Conservation (phyloP, 2,888 invertebrate species). For the Dugesia japonica region DNA sequence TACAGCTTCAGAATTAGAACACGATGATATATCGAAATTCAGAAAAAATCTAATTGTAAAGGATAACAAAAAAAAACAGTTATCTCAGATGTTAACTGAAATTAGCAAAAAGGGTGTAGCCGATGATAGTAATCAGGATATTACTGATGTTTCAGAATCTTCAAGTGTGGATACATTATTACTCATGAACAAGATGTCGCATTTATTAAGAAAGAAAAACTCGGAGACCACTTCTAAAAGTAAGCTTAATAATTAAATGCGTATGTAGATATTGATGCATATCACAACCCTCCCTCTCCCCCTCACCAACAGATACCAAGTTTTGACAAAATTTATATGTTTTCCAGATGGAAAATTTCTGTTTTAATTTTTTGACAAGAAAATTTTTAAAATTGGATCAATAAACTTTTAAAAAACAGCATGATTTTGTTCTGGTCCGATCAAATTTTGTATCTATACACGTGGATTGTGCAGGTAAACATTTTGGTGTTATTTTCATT, state of each 20-base stretch:
- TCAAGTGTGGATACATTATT: neutral
- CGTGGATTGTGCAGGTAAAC: no score
- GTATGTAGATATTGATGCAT: neutral
- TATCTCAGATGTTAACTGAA: neutral
- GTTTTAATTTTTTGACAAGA: neutral
- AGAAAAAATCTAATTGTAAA: neutral
- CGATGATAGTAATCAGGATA: neutral
- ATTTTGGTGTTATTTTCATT: no score
- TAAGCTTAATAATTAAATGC: neutral
- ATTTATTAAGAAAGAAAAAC: neutral
- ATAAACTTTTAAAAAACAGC: no score
- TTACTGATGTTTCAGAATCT: neutral
- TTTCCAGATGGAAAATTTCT: neutral
- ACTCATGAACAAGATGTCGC: neutral
- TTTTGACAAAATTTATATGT: neutral
- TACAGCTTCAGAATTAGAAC: slow-evolving; percentile 7
- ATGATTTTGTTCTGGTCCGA: no score
- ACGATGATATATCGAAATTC: neutral
- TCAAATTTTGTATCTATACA: no score
- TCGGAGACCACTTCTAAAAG: neutral
- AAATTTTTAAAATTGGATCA: no score
- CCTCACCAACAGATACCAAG: no score
- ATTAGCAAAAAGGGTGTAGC: neutral
- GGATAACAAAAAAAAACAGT: neutral
- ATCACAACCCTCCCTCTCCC: neutral